Percentiles rank a stretch among this genome's conserved stretches.
Conservation (phyloP, 2,888 invertebrate genomes). For the Argyresthia goedartella region DNA sequence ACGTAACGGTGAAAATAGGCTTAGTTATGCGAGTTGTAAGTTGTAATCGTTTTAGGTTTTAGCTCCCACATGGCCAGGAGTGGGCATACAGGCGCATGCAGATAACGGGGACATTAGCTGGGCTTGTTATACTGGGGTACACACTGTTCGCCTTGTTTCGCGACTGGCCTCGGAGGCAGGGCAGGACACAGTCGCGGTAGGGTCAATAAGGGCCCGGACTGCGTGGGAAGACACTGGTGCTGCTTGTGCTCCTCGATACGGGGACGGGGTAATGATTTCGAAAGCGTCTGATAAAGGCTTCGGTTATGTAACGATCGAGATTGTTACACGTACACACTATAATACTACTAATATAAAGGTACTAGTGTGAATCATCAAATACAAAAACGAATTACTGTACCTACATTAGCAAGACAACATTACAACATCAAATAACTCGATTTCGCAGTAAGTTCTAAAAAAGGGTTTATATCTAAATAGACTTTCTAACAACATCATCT, state of each 20-base stretch:
- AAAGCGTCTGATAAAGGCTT: background rate
- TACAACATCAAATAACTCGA: background rate
- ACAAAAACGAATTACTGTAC: too few relatives aligned
- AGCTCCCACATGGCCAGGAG: constrained; percentile 23
- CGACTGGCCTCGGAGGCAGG: constrained; percentile 17
- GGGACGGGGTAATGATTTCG: background rate
- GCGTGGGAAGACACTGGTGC: constrained; percentile 1
- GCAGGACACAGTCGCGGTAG: constrained; percentile 18
- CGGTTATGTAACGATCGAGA: background rate
- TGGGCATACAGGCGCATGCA: constrained; percentile 19
- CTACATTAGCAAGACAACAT: too few relatives aligned
- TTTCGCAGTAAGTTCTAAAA: background rate
- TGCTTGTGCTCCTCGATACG: background rate
- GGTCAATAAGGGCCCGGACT: constrained; percentile 20
- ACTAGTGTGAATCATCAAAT: too few relatives aligned
- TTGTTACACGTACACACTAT: background rate
- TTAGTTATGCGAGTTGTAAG: background rate
- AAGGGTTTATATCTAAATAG: background rate
- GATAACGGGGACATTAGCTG: constrained; percentile 46
- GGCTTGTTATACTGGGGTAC: constrained; percentile 32
- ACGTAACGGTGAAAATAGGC: constrained; percentile 5
- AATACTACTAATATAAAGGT: too few relatives aligned
- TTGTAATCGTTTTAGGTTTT: constrained; percentile 16
- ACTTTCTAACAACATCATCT: background rate
- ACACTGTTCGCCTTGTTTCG: constrained; percentile 28